These are phyloP conservation scores for Pangasius krempfi DNA, from an alignment of 2,797 vertebrate species.

Conservation along the genomic window DNA sequence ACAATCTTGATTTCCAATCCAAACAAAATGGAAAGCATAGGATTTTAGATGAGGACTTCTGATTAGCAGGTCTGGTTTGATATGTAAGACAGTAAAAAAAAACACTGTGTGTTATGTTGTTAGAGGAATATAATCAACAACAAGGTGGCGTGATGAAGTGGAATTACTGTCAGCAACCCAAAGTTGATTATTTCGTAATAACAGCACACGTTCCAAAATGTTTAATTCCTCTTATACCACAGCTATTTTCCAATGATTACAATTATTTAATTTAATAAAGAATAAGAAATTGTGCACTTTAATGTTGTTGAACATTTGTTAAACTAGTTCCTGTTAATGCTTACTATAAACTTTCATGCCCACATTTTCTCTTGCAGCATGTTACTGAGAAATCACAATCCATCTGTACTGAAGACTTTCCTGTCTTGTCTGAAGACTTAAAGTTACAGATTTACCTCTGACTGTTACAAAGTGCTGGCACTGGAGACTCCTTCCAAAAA, in stretches of 20 bases:
- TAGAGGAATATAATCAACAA: neutral
- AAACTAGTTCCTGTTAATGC: neutral
- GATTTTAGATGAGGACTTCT: neutral
- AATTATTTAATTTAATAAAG: neutral
- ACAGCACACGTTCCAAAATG: neutral
- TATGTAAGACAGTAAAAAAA: neutral
- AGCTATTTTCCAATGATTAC: neutral
- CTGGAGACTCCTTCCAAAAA: neutral
- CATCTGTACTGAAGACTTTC: neutral
- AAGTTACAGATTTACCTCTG: neutral
- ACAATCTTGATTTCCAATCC: neutral
- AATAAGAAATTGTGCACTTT: neutral
- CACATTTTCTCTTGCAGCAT: neutral
- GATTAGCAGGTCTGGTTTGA: neutral
- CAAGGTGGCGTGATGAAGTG: neutral
- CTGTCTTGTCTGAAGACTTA: neutral
- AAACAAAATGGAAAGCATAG: neutral
- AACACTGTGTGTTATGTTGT: neutral
- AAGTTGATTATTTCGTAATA: neutral
- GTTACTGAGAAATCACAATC: neutral
- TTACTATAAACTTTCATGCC: neutral
- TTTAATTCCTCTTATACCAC: neutral
- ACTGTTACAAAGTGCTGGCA: neutral
- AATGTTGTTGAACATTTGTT: neutral
- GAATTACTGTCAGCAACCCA: neutral